Base-by-base conservation (phyloP, 2,113 vertebrate genomes). In the Pteronura brasiliensis region DNA sequence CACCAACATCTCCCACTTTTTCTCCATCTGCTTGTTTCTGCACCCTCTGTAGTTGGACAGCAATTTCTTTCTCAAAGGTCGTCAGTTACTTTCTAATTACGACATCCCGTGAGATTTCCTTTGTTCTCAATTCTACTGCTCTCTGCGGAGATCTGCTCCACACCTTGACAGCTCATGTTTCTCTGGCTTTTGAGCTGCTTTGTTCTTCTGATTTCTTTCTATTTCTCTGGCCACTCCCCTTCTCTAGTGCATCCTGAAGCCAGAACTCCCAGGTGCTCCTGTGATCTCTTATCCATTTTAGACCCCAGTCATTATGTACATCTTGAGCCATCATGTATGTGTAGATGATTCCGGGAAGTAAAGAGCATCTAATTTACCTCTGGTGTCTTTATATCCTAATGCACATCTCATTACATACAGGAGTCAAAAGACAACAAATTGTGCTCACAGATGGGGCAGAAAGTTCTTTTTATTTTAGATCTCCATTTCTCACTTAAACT, bases 401-500 rank as follows among this genome's bases (percentile, higher is more conserved):
- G 3, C 25, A 49, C 10, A 34, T 21, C 63, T 72, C 29, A 61
- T 36, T 36, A 55, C 52, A 52, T 21, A 31, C 0, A 31, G 61
- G n/a, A 74, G 21, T 49, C 14, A 72, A 63, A 82, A 88, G 65
- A 61, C 31, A 34, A n/a, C 57, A 63, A 49, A 77, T 55, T 74
- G 20, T 49, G 57, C 36, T 93, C 59, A 81, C 29, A 36, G 7
- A 17, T 18, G 18, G 29, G 82, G 29, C 36, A 47, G 34, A 39
- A 31, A 61, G 12, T 72, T 90, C n/a, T 90, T 89, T 65, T 92
- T 34, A 69, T 76, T 84, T 95, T 63, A 93, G 29, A 27, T 3
- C 61, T 94, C 77, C 18, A 49, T 36, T 80, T 94, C 69, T 97
- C n/a, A 90, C 92, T 96, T 95, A 61, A 80, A 92, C n/a, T 55